Base-by-base conservation (phyloP, 2,797 vertebrate genomes). In the Enteromius thamalakanensis region DNA sequence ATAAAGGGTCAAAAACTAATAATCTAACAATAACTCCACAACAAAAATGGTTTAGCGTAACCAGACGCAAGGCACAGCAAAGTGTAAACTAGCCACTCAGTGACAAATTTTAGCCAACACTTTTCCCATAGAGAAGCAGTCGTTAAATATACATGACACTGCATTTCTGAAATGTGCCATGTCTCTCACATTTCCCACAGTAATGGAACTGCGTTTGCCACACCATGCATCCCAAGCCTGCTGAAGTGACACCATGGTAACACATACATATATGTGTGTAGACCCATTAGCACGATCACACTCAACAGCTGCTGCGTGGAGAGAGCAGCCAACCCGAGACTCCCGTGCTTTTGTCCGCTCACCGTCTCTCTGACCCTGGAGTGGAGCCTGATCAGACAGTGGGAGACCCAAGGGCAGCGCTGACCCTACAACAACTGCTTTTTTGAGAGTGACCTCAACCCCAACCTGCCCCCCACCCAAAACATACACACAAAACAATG, bases 271-370 rank as follows among this genome's bases (percentile, higher is more conserved):
- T 53, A 68, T 80, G 53, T 76, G 45, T 89, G 91, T 92, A 92
- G 92, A 91, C 87, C 92, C 92, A 94, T 92, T 92, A 93, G 92
- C 90, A 90, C 84, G 87, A 91, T 91, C 92, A 91, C 92, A 93
- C 92, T 93, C 91, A 92, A 77, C 93, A 94, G 92, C 92, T 94
- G 93, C 92, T 90, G 87, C 87, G 87, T 92, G 90, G 80, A 83
- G 82, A 87, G 89, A 88, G 87, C 89, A 89, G 89, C 88, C 92
- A 91, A 79, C 47, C 90, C 90, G 90, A 84, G 79, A 88, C 92
- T 91, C 86, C 86, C 81, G 82, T 86, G 82, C 89, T 88, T 91
- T 93, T 91, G 90, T 93, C 90, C 89, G 49, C 8, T 77, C 71
- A 45, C 79, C 88, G 88, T 90, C 86, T 91, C 87, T 88, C 88